phyloP scores from a whole-genome alignment of 2,113 vertebrate species.

The Rissa tridactyla region DNA sequence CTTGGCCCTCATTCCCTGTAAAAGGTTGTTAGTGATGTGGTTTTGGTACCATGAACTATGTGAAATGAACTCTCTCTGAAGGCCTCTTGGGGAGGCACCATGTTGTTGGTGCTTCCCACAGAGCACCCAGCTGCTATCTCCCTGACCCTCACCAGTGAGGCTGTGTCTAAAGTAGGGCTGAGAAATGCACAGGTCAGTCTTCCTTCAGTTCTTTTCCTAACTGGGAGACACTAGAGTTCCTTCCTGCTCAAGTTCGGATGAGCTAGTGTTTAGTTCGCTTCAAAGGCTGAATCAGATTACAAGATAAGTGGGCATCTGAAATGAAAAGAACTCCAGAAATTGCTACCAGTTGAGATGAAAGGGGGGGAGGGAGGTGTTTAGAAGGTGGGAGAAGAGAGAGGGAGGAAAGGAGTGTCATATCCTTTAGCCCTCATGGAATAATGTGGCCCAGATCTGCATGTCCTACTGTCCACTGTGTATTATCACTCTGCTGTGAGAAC shows the following conservation, averaged over 20 bases:
- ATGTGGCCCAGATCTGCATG: background rate
- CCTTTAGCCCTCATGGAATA: background rate
- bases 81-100: too few relatives aligned
- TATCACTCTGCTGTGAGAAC: background rate
- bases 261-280: background rate
- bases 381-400: background rate
- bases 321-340: constrained; percentile 39
- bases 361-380: background rate
- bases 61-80: background rate
- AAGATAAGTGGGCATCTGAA: constrained; percentile 47
- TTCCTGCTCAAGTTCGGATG: background rate
- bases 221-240: background rate
- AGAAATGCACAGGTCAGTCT: background rate
- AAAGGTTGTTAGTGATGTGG: background rate
- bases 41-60: background rate
- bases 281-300: constrained; percentile 63
- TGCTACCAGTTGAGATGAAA: background rate
- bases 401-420: background rate
- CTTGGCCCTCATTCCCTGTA: background rate
- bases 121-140: background rate
- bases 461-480: background rate
- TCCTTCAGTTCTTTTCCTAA: background rate
- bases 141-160: background rate
- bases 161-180: background rate
- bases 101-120: background rate